Conservation (phyloP, 2,888 invertebrate genomes). For the Cerceris ruficornis region DNA sequence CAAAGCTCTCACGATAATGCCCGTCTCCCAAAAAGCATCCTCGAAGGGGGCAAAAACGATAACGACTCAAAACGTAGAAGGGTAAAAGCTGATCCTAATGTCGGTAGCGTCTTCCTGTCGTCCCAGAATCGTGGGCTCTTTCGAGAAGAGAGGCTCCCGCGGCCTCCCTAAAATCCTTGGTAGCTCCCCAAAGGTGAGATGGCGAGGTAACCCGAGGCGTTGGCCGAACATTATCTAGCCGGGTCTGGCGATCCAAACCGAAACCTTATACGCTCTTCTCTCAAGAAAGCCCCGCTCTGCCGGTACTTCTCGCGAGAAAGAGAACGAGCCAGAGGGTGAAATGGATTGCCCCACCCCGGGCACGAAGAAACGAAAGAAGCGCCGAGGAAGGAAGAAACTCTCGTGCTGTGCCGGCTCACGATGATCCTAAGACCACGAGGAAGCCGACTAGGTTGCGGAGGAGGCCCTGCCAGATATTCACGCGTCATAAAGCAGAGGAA, state of each 20-base stretch:
- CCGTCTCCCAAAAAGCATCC: slow-evolving; percentile 37
- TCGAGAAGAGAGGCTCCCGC: slow-evolving; percentile 61
- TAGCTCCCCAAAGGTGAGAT: slow-evolving; percentile 73
- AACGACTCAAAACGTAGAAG: slow-evolving; percentile 26
- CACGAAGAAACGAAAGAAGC: slow-evolving; percentile 28
- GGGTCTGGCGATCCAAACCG: slow-evolving; percentile 71
- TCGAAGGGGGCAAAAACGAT: slow-evolving; percentile 30
- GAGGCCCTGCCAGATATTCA: slow-evolving; percentile 72
- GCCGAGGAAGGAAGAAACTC: slow-evolving; percentile 30
- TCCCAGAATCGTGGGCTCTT: slow-evolving; percentile 67
- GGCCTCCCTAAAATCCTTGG: slow-evolving; percentile 74
- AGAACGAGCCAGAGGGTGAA: slow-evolving; percentile 20
- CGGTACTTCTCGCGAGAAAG: slow-evolving; percentile 20
- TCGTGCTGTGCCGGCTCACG: slow-evolving; percentile 59
- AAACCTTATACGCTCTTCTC: slow-evolving; percentile 74
- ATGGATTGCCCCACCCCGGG: slow-evolving; percentile 24
- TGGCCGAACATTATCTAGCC: slow-evolving; percentile 70
- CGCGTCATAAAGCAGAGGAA: slow-evolving; percentile 75
- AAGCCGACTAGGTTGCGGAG: slow-evolving; percentile 43
- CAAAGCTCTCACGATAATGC: slow-evolving; percentile 35
- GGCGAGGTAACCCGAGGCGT: slow-evolving; percentile 76
- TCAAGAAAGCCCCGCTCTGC: slow-evolving; percentile 66
- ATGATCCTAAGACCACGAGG: slow-evolving; percentile 61
- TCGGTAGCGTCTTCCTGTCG: slow-evolving; percentile 73
- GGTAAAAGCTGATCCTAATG: slow-evolving; percentile 71